phyloP scores from a whole-genome alignment of 2,888 invertebrate species.

The Nematopogon swammerdamellus region DNA sequence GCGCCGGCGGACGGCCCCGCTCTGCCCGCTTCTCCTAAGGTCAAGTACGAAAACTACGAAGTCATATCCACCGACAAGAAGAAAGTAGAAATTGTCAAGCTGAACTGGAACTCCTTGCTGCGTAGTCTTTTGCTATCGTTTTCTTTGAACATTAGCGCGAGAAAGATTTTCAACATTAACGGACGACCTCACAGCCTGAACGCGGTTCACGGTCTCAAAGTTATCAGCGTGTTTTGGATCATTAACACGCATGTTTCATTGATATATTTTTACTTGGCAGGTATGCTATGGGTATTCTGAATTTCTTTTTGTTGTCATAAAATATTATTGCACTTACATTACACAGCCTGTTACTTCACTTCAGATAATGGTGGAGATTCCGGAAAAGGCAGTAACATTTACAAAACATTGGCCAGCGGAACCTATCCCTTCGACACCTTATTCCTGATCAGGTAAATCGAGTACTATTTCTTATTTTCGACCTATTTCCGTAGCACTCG shows the following conservation, averaged over 20 bases:
- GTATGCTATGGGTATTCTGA: conserved; percentile 26
- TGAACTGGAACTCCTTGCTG: conserved; percentile 20
- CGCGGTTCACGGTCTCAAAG: conserved; percentile 59
- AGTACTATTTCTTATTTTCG: too few relatives aligned
- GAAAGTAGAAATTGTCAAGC: conserved; percentile 2
- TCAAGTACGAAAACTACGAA: conserved; percentile 28
- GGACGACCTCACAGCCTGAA: conserved; percentile 49
- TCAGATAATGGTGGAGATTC: conserved; percentile 44
- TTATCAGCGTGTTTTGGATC: conserved; percentile 63
- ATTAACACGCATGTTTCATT: conserved; percentile 61
- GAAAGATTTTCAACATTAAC: conserved; percentile 39
- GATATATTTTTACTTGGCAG: conserved; percentile 63
- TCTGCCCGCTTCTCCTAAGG: conserved; percentile 26
- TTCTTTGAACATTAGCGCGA: conserved; percentile 37
- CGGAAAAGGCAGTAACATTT: conserved; percentile 35
- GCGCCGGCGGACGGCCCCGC: conserved; percentile 15
- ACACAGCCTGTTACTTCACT: too few relatives aligned
- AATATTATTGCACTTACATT: too few relatives aligned
- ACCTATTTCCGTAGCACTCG: too few relatives aligned
- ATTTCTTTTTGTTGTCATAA: too few relatives aligned
- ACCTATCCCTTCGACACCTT: conserved; percentile 60
- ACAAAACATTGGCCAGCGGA: conserved; percentile 50
- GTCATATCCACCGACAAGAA: conserved; percentile 29
- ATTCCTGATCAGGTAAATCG: conserved; percentile 58
- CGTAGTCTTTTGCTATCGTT: conserved; percentile 36